These are phyloP conservation scores for Pseudocheirus occidentalis DNA, from an alignment of 2,797 vertebrate species.

Conservation along the genomic window DNA sequence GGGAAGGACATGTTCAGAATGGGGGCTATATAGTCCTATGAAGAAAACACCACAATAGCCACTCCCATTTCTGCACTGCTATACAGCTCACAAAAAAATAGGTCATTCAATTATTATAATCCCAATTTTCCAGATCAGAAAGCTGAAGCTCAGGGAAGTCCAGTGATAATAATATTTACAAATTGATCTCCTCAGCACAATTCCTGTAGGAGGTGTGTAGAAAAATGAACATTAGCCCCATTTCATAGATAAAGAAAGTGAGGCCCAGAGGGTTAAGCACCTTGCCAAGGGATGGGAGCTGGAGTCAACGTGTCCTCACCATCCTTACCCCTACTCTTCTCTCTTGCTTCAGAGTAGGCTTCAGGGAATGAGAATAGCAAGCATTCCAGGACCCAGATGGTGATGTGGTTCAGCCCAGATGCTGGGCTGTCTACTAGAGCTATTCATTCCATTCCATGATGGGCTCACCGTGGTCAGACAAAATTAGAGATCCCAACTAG, in stretches of 20 bases:
- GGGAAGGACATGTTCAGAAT: not conserved
- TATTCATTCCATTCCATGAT: not conserved
- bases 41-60: not conserved
- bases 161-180: not conserved
- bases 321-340: not conserved
- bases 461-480: not conserved
- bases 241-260: not conserved
- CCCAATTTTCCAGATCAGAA: not conserved
- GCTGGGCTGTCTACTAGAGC: not conserved
- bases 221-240: not conserved
- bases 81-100: not conserved
- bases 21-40: not conserved
- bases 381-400: not conserved
- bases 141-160: not conserved
- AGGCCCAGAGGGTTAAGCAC: not conserved
- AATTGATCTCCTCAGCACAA: not conserved
- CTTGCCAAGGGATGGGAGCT: not conserved
- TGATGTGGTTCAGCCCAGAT: not conserved
- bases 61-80: not conserved
- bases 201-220: not conserved
- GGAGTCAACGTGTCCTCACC: not conserved
- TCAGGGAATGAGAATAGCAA: not conserved
- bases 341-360: not conserved
- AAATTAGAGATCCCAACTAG: not conserved
- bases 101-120: not conserved